Evolutionary conservation across 2,113 vertebrate genomes (phyloP).

Genomic region (Lethenteron reissneri): DNA sequence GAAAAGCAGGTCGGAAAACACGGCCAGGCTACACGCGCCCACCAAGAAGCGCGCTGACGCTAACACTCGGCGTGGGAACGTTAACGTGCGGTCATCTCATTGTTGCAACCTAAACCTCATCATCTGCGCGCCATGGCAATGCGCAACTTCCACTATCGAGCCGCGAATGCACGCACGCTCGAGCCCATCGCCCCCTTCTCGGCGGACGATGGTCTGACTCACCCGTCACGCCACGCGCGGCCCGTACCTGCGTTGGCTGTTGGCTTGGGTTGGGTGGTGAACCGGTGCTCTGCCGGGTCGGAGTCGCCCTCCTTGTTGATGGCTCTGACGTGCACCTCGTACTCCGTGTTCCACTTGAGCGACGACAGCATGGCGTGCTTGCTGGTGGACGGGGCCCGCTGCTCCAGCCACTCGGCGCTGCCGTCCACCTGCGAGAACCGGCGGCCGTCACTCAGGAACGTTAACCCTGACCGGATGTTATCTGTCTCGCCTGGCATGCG

Average conservation of each 20-base stretch:
- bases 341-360: constrained; percentile 76
- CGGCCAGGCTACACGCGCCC: no score
- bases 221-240: not conserved
- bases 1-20: no score
- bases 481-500: not conserved
- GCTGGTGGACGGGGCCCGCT: constrained; percentile 45
- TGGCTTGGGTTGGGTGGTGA: constrained; percentile 52
- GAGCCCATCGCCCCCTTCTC: no score
- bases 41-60: no score
- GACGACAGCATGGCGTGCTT: constrained; percentile 44
- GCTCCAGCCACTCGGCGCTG: constrained; percentile 60
- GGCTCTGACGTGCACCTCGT: constrained; percentile 59
- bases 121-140: no score
- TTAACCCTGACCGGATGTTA: not conserved
- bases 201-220: no score
- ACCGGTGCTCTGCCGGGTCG: constrained; percentile 38
- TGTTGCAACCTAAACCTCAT: no score
- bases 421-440: constrained; percentile 29
- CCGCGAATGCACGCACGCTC: no score
- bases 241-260: constrained; percentile 62
- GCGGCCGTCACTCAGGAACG: not conserved
- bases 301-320: constrained; percentile 84
- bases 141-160: no score
- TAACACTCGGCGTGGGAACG: no score
- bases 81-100: no score